These are phyloP conservation scores for Ginglymostoma cirratum DNA, from an alignment of 2,113 vertebrate genomes.

Conservation along the genomic window DNA sequence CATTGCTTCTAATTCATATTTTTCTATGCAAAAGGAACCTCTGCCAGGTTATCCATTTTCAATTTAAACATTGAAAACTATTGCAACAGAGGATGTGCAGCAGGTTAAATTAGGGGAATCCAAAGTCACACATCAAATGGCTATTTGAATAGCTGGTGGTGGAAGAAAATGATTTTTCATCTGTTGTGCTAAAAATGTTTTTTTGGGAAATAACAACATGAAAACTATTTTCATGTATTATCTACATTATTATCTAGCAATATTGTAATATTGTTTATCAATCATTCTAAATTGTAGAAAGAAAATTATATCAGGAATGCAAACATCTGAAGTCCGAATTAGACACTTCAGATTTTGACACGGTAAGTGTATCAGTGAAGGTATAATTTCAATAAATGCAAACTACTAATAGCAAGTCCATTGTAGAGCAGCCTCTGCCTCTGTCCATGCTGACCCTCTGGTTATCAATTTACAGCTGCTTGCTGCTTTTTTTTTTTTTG, in stretches of 20 bases:
- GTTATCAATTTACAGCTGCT: too few species aligned
- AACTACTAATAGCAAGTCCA: not conserved
- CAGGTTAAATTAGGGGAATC: not conserved
- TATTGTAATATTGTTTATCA: not conserved
- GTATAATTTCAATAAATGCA: not conserved
- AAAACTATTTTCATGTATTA: not conserved
- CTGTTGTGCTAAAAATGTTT: not conserved
- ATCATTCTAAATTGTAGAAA: constrained; percentile 6
- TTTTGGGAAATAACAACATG: not conserved
- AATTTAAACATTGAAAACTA: not conserved
- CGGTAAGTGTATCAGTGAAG: not conserved
- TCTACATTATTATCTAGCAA: too few species aligned
- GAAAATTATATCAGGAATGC: not conserved
- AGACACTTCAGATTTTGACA: not conserved
- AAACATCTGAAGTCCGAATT: not conserved
- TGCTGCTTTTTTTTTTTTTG: too few species aligned
- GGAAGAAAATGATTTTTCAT: not conserved
- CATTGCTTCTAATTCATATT: too few species aligned
- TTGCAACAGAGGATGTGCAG: not conserved
- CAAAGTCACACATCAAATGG: not conserved
- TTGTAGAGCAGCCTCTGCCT: too few species aligned
- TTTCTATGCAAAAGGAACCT: not conserved
- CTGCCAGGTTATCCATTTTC: not conserved
- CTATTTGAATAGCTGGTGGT: not conserved
- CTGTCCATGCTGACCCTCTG: too few species aligned